Evolutionary conservation across 2,113 vertebrate genomes (phyloP).

Genomic region (Pungitius pungitius): DNA sequence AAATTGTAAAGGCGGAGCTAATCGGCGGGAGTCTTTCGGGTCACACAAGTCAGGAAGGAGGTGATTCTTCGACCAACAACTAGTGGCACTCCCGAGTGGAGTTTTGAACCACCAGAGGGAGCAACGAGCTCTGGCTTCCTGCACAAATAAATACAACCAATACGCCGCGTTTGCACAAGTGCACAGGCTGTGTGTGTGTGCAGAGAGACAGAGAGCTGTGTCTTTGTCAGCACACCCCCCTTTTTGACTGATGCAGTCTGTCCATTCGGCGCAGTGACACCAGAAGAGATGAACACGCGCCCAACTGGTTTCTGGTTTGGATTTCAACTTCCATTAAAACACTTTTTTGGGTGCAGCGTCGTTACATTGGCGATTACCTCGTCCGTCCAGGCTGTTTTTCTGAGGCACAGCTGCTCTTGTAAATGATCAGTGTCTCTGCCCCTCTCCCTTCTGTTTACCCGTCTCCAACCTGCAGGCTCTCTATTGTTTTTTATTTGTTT

Average conservation of each 20-base stretch:
- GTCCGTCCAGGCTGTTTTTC: constrained; percentile 26
- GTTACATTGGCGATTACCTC: constrained; percentile 28
- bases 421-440: constrained; percentile 39
- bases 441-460: constrained; percentile 45
- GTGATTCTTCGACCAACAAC: neutral
- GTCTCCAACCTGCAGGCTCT: constrained; percentile 47
- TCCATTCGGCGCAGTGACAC: constrained; percentile 1
- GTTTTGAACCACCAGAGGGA: constrained; percentile 53
- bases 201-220: neutral
- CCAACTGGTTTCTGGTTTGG: constrained; percentile 20
- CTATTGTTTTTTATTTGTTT: constrained; percentile 60
- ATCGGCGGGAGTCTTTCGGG: neutral
- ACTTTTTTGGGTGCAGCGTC: constrained; percentile 7
- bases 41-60: neutral
- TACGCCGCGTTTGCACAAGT: constrained; percentile 2
- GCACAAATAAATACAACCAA: constrained; percentile 16
- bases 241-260: neutral
- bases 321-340: constrained; percentile 24
- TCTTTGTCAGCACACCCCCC: neutral
- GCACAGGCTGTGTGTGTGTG: neutral
- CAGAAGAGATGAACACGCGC: neutral
- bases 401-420: constrained; percentile 20
- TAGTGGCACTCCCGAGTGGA: neutral
- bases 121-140: neutral
- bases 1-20: neutral